Conservation (phyloP, 2,797 vertebrate species). For the Rhinoraja longicauda region DNA sequence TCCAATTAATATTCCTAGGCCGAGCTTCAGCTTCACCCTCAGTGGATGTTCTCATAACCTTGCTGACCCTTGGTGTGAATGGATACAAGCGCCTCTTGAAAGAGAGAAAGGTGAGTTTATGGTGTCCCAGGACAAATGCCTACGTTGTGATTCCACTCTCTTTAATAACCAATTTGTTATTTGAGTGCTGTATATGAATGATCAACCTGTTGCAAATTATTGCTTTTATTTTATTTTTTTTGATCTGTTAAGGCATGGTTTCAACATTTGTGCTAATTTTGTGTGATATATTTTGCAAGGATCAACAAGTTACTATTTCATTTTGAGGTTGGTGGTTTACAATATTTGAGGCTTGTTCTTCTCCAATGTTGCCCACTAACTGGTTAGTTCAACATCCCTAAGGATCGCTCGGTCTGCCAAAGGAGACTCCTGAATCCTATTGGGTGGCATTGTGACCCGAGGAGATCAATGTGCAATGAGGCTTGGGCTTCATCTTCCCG, state of each 20-base stretch:
- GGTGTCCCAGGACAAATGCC: not conserved
- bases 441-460: not conserved
- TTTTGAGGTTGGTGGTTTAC: not conserved
- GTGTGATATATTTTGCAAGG: not conserved
- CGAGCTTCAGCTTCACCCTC: constrained; percentile 91
- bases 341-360: not conserved
- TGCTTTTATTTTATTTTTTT: not conserved
- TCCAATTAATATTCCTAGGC: constrained; percentile 57
- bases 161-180: not conserved
- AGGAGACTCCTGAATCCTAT: not conserved
- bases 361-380: not conserved
- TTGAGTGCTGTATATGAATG: constrained; percentile 39
- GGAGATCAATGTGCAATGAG: not conserved
- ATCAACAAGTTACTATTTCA: not conserved
- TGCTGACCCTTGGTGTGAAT: constrained; percentile 78
- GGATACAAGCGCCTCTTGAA: constrained; percentile 85
- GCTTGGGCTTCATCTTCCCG: not conserved
- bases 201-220: constrained; percentile 38
- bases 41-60: constrained; percentile 87
- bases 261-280: not conserved
- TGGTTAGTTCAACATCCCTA: not conserved
- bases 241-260: not conserved
- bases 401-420: not conserved
- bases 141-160: too few relatives aligned
- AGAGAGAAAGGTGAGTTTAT: constrained; percentile 79